Percentiles rank a stretch among this genome's conserved stretches.
These are phyloP conservation scores for Yasuhikotakia modesta DNA, from an alignment of 2,797 vertebrate species.

Conservation along the genomic window DNA sequence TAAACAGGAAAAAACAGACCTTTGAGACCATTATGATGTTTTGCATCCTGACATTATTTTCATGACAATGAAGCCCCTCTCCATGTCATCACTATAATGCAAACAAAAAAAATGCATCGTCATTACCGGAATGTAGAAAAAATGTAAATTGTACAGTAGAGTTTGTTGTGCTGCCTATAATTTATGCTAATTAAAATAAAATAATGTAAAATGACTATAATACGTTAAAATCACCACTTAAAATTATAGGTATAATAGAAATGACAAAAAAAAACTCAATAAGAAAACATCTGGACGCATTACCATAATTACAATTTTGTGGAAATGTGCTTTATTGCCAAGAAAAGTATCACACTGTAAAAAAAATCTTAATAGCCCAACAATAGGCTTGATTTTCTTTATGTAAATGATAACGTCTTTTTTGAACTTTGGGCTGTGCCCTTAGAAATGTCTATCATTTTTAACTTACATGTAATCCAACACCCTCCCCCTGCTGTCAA, in stretches of 20 bases:
- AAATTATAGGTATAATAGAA: constrained; percentile 1
- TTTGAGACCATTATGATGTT: not conserved
- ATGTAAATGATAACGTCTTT: not conserved
- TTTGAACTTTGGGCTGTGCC: not conserved
- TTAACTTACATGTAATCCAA: constrained; percentile 2
- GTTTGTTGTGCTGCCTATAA: not conserved
- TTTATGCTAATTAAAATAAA: not conserved
- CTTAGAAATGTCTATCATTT: not conserved
- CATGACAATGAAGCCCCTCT: not conserved
- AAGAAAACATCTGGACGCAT: not conserved
- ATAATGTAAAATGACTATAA: not conserved
- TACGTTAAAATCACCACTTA: not conserved
- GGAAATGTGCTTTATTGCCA: not conserved
- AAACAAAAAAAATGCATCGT: too few relatives aligned
- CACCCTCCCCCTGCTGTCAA: not conserved
- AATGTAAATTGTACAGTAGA: not conserved
- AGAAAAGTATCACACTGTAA: not conserved
- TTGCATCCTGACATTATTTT: not conserved
- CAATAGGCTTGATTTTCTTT: not conserved
- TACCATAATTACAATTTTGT: not conserved
- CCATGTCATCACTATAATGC: too few relatives aligned
- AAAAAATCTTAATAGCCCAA: not conserved
- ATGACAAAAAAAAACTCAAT: not conserved
- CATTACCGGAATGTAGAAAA: too few relatives aligned
- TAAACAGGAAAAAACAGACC: not conserved